Conservation (phyloP, 2,113 vertebrate genomes). For the Laticauda laticaudata region DNA sequence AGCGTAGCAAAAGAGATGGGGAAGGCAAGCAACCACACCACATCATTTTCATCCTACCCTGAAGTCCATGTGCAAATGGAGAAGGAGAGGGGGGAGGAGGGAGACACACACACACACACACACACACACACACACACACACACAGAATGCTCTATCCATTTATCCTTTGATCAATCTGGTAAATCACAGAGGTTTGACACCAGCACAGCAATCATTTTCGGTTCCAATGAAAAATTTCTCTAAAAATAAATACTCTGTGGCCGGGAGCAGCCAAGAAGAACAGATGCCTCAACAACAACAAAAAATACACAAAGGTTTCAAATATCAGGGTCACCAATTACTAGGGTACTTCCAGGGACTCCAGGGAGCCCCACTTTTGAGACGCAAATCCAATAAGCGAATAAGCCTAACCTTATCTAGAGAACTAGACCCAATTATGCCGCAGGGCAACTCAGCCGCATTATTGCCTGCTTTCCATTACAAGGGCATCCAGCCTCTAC, state of each 20-base stretch:
- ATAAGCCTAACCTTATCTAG: slow-evolving; percentile 79
- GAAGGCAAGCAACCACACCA: slow-evolving; percentile 4
- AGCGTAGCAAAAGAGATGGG: slow-evolving; percentile 61
- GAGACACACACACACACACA: background rate
- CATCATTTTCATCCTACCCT: background rate
- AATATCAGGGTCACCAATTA: slow-evolving; percentile 81
- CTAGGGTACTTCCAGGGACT: slow-evolving; percentile 75
- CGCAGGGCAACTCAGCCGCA: slow-evolving; percentile 74
- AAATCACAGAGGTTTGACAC: slow-evolving; percentile 77
- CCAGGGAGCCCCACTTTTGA: slow-evolving; percentile 73
- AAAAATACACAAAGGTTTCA: slow-evolving; percentile 75
- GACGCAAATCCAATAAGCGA: slow-evolving; percentile 81
- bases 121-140: too few relatives aligned
- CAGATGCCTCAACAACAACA: slow-evolving; percentile 72
- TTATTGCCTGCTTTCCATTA: slow-evolving; percentile 83
- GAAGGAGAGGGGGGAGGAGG: slow-evolving; percentile 7
- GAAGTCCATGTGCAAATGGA: background rate
- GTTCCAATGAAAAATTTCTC: slow-evolving; percentile 75
- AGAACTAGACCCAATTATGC: slow-evolving; percentile 77
- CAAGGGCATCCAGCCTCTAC: slow-evolving; percentile 75
- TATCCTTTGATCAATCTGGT: slow-evolving; percentile 75
- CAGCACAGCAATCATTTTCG: slow-evolving; percentile 75
- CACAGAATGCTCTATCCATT: slow-evolving; percentile 40
- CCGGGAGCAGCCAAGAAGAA: slow-evolving; percentile 73
- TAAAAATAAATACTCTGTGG: slow-evolving; percentile 75